Percentiles rank a stretch among this genome's conserved stretches.
These are phyloP conservation scores for Periophthalmus magnuspinnatus DNA, from an alignment of 2,797 vertebrate genomes.

Conservation along the genomic window DNA sequence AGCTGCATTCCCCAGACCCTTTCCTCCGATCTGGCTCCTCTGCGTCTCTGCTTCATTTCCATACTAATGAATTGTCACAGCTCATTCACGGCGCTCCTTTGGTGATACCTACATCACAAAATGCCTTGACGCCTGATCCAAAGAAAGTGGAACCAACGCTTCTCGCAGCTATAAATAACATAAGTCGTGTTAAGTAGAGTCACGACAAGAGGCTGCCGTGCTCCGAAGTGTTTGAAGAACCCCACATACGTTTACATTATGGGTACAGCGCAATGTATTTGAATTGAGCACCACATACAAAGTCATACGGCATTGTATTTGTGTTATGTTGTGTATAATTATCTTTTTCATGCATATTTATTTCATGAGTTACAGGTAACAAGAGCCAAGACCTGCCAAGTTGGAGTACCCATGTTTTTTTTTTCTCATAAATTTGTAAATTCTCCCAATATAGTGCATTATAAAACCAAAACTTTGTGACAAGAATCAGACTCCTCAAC, in stretches of 20 bases:
- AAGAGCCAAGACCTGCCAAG: too few species aligned
- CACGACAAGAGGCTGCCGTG: neutral
- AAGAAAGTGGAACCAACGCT: neutral
- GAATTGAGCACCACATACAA: neutral
- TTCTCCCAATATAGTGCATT: too few species aligned
- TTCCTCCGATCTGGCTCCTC: conserved; percentile 31
- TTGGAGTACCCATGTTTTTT: too few species aligned
- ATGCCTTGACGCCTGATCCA: conserved; percentile 11
- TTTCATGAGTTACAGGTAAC: too few species aligned
- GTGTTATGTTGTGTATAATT: too few species aligned
- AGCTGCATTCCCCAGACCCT: conserved; percentile 18
- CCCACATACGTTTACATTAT: neutral
- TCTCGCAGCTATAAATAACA: conserved; percentile 8
- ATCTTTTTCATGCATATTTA: too few species aligned
- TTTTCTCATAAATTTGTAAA: too few species aligned
- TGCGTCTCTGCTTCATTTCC: conserved; percentile 49
- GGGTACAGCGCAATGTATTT: neutral
- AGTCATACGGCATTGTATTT: neutral
- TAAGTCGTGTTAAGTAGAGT: conserved; percentile 13
- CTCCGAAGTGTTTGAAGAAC: neutral
- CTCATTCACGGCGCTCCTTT: conserved; percentile 28
- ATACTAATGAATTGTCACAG: conserved; percentile 36
- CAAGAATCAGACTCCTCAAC: too few species aligned
- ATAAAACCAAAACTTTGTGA: too few species aligned
- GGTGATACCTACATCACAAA: conserved; percentile 29